Conservation (phyloP, 2,113 vertebrate genomes). For the Elachura formosa region DNA sequence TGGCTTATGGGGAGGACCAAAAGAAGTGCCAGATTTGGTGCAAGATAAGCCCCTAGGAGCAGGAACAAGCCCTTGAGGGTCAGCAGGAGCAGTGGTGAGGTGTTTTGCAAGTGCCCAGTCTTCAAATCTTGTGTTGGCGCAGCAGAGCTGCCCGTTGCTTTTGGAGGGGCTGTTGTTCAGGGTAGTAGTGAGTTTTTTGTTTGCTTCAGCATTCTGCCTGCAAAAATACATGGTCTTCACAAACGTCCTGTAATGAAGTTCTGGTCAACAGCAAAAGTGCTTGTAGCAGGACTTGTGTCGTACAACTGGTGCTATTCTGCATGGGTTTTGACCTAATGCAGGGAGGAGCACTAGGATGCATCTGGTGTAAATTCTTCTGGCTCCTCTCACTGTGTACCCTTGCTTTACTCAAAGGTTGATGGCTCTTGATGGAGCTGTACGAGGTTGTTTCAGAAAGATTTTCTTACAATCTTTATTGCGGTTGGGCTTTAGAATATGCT, state of each 20-base stretch:
- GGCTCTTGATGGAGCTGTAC: not conserved
- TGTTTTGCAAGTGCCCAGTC: not conserved
- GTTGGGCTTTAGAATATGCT: not conserved
- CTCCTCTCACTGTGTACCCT: not conserved
- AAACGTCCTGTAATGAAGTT: not conserved
- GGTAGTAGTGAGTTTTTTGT: not conserved
- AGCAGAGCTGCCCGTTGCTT: not conserved
- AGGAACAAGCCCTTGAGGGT: constrained; percentile 14
- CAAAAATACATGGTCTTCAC: not conserved
- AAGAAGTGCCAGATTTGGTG: constrained; percentile 35
- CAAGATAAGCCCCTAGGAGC: constrained; percentile 21
- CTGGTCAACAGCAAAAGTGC: not conserved
- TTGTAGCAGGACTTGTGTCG: not conserved
- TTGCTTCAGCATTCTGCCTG: not conserved
- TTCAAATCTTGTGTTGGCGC: not conserved
- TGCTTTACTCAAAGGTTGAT: not conserved
- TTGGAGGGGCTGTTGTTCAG: not conserved
- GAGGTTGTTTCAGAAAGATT: not conserved
- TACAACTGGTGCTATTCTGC: not conserved
- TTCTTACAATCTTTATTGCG: not conserved
- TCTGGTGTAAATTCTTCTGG: not conserved
- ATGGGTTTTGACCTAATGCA: not conserved
- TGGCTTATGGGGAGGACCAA: not conserved
- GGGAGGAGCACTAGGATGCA: not conserved
- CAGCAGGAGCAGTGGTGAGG: not conserved